Evolutionary conservation across 2,113 vertebrate species (phyloP), one percentile per base, ranked within the genome.

Genomic region (Eolophus roseicapilla): DNA sequence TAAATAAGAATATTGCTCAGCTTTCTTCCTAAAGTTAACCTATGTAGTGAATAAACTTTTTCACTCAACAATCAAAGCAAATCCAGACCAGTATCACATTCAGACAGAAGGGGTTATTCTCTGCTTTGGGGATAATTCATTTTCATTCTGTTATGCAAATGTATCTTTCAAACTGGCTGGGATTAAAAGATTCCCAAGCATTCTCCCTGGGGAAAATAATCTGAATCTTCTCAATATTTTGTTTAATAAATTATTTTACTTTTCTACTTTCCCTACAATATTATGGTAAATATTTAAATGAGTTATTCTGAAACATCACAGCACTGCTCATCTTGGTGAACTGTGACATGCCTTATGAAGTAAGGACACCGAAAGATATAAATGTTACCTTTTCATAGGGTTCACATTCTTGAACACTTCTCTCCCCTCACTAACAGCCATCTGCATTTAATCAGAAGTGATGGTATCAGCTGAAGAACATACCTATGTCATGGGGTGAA

Each of bases 371-470:
- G 57, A 57, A 88, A 86, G 60, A 86, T 37, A n/a, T 15, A 92
- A 85, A 47, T 91, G 69, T 69, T 95, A 90, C 71, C 76, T 93
- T 87, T 87, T 46, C 76, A 89, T 7, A 33, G 10, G 44, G 39
- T 81, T 95, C 79, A 95, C 82, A 80, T 89, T 87, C 69, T 90
- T 90, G 65, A 94, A 94, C 28, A 52, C 41, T 69, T 91, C 55
- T 29, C 20, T 4, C 1, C 11, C 20, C 41, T 21, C 53, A 43
- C 82, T 63, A 88, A 93, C 41, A 94, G 49, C 33, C 95, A 96
- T 77, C 82, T 97, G 88, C 60, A 92, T 75, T 50, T 95, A 90
- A 95, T 96, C 96, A 97, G 73, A 90, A 91, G 62, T 60, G 75
- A 93, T 89, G 70, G 55, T 86, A 93, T 96, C 94, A 94, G 43